Conservation (phyloP, 2,888 invertebrate species). For the Spodoptera littoralis region DNA sequence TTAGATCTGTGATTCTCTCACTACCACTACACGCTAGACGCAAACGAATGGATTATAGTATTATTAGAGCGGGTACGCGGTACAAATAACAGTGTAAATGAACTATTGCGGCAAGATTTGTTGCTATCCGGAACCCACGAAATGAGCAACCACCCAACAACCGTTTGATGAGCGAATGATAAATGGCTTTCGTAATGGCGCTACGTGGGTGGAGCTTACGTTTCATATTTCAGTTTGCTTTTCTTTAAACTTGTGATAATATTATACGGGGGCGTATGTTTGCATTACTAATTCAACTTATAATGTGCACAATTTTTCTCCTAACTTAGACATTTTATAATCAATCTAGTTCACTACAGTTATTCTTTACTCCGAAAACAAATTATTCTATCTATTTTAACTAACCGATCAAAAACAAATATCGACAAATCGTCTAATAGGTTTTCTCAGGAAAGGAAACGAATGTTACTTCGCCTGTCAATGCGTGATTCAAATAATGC, state of each 20-base stretch:
- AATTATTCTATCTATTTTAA: constrained; percentile 7
- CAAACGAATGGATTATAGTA: constrained; percentile 78
- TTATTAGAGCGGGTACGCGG: constrained; percentile 69
- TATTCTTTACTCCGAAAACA: neutral
- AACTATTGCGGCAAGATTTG: constrained; percentile 65
- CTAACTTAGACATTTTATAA: neutral
- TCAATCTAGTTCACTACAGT: neutral
- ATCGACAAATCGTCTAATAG: constrained; percentile 41
- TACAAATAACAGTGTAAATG: constrained; percentile 72
- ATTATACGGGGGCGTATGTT: neutral
- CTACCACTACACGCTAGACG: constrained; percentile 79
- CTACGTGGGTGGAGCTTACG: constrained; percentile 21
- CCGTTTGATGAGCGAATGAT: constrained; percentile 53
- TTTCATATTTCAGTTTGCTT: constrained; percentile 12
- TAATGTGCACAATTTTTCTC: neutral
- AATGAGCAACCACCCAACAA: constrained; percentile 47
- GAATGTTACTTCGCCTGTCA: constrained; percentile 61
- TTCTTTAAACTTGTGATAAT: constrained; percentile 18
- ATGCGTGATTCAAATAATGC: constrained; percentile 61
- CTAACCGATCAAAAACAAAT: constrained; percentile 32
- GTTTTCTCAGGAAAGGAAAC: constrained; percentile 61
- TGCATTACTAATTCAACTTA: neutral
- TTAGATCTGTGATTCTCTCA: constrained; percentile 82
- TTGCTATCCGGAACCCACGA: constrained; percentile 61
- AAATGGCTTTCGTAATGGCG: constrained; percentile 42